Percentiles rank a stretch among this genome's conserved stretches.
Conservation (phyloP, 2,888 invertebrate species). For the Drosophila formosana region DNA sequence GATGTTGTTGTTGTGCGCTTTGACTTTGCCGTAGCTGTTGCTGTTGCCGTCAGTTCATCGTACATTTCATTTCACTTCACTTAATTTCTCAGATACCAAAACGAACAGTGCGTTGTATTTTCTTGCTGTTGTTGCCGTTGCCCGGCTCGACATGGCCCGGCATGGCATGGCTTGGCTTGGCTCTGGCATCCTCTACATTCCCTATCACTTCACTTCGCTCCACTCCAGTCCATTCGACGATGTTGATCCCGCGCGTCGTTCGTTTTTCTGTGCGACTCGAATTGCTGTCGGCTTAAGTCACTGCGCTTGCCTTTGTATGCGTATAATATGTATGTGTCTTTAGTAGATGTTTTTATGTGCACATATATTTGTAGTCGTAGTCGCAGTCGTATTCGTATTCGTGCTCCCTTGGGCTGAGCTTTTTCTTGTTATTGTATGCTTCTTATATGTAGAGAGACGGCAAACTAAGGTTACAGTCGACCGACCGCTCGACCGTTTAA, state of each 20-base stretch:
- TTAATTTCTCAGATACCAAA: conserved; percentile 81
- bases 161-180: not conserved
- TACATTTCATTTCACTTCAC: conserved; percentile 81
- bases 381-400: conserved; percentile 29
- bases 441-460: conserved; percentile 53
- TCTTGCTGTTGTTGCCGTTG: conserved; percentile 46
- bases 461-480: conserved; percentile 63
- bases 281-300: conserved; percentile 80
- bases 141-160: conserved; percentile 8
- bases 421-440: conserved; percentile 48
- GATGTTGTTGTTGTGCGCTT: conserved; percentile 42
- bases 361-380: conserved; percentile 28
- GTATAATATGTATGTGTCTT: conserved; percentile 8
- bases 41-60: conserved; percentile 76
- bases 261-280: conserved; percentile 67
- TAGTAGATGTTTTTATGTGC: conserved; percentile 9
- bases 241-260: conserved; percentile 58
- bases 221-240: conserved; percentile 38
- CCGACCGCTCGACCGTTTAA: conserved; percentile 22
- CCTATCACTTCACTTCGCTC: not conserved
- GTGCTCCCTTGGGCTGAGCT: conserved; percentile 49
- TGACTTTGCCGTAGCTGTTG: conserved; percentile 52
- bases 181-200: conserved; percentile 8
- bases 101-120: conserved; percentile 71
- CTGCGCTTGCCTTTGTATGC: conserved; percentile 37